phyloP scores from a whole-genome alignment of 2,888 invertebrate species.

The Tetragnatha montana region DNA sequence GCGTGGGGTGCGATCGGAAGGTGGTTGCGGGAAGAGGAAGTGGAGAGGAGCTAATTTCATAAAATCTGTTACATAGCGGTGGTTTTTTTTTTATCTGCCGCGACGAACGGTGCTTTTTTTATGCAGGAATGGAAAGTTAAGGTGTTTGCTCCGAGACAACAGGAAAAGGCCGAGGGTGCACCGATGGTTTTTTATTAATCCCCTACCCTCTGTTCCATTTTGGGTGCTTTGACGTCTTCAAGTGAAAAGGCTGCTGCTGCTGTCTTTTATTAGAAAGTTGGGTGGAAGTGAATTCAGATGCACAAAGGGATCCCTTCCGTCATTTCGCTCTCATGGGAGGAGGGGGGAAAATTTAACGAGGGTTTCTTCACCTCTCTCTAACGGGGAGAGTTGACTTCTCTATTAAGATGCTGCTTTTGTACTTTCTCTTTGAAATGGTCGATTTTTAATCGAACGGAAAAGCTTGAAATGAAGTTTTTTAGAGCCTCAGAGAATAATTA shows the following conservation, averaged over 20 bases:
- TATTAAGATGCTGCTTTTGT: too few relatives aligned
- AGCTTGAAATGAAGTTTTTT: too few relatives aligned
- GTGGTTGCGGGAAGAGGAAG: conserved; percentile 67
- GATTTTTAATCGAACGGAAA: too few relatives aligned
- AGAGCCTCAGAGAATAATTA: too few relatives aligned
- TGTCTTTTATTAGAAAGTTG: conserved; percentile 8
- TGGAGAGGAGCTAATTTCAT: conserved; percentile 64
- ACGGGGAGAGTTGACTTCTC: too few relatives aligned
- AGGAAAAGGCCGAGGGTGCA: conserved; percentile 66
- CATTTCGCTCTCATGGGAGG: not conserved
- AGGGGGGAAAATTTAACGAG: not conserved
- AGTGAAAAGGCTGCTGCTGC: conserved; percentile 42
- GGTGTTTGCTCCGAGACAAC: conserved; percentile 60
- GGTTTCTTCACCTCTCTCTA: conserved; percentile 12
- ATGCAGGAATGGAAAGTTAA: conserved; percentile 63
- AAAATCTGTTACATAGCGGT: conserved; percentile 64
- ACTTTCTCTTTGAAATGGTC: too few relatives aligned
- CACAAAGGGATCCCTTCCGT: not conserved
- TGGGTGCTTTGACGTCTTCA: conserved; percentile 57
- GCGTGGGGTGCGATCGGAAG: conserved; percentile 59
- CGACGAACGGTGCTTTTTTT: conserved; percentile 55
- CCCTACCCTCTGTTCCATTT: conserved; percentile 43
- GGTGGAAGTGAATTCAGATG: conserved; percentile 10
- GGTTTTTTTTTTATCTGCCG: conserved; percentile 12
- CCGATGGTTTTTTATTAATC: conserved; percentile 11